phyloP scores from a whole-genome alignment of 92 coral and sea anemone genomes.

The Epizoanthus rinbou region DNA sequence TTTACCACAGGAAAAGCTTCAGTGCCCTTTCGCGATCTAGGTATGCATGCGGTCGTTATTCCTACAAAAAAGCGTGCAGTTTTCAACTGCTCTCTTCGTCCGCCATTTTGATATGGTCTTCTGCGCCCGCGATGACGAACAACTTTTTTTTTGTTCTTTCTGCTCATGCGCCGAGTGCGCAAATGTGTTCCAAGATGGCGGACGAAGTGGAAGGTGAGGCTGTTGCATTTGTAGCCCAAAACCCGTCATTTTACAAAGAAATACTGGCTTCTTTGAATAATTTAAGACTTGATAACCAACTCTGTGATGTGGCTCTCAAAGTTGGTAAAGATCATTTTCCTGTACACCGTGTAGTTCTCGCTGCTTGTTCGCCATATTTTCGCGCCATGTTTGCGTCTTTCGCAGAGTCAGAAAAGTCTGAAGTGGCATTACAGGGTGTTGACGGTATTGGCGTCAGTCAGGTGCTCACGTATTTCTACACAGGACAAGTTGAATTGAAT shows the following conservation, averaged over 20 bases:
- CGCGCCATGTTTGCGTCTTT: constrained; percentile 64
- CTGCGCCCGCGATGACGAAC: constrained; percentile 32
- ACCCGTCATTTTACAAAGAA: constrained; percentile 37
- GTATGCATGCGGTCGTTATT: not conserved
- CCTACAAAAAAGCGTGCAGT: not conserved
- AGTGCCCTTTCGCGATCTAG: not conserved
- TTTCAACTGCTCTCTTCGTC: constrained; percentile 19
- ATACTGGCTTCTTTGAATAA: constrained; percentile 53
- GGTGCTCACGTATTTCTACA: constrained; percentile 65
- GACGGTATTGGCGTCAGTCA: constrained; percentile 59
- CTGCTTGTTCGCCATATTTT: constrained; percentile 68
- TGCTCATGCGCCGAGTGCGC: not conserved
- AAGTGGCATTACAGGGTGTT: constrained; percentile 56
- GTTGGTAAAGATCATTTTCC: constrained; percentile 59
- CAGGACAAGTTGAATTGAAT: constrained; percentile 53
- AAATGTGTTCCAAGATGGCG: constrained; percentile 27
- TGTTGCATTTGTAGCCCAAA: constrained; percentile 38
- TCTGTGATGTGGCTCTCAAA: constrained; percentile 69
- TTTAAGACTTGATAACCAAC: constrained; percentile 50
- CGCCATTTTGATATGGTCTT: constrained; percentile 48
- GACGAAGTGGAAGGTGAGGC: constrained; percentile 7
- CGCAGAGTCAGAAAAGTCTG: constrained; percentile 43
- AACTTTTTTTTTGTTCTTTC: not conserved
- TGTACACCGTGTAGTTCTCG: constrained; percentile 62
- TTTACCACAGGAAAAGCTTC: not conserved